A percentile compares a stretch with the other conserved stretches of the same genome.
phyloP scores from a whole-genome alignment of 2,888 invertebrate genomes.

The Sarcophaga subvicina region DNA sequence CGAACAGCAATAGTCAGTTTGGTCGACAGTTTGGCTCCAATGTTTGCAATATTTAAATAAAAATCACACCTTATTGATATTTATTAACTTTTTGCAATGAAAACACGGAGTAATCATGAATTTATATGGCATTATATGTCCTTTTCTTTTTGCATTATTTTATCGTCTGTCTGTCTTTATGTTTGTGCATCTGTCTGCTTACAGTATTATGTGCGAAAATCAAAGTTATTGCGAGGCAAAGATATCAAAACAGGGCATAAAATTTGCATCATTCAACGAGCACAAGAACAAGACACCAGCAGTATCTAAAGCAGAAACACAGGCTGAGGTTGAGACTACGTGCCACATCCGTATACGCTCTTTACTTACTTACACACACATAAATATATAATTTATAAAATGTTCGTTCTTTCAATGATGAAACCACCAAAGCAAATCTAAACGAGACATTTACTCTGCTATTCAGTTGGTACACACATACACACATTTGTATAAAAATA shows the following conservation, averaged over 20 bases:
- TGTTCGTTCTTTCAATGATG: constrained; percentile 74
- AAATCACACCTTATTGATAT: constrained; percentile 69
- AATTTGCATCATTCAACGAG: constrained; percentile 67
- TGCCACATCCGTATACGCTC: constrained; percentile 35
- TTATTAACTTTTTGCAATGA: constrained; percentile 67
- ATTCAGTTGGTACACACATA: constrained; percentile 69
- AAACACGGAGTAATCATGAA: constrained; percentile 54
- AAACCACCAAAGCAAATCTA: constrained; percentile 73
- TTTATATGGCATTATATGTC: constrained; percentile 33
- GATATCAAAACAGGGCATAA: constrained; percentile 68
- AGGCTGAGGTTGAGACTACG: constrained; percentile 23
- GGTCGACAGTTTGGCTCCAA: constrained; percentile 37
- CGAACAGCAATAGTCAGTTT: neutral
- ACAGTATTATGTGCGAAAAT: constrained; percentile 67
- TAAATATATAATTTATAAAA: constrained; percentile 68
- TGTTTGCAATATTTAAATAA: constrained; percentile 45
- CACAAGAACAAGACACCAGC: constrained; percentile 19
- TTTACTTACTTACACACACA: constrained; percentile 41
- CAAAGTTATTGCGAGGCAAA: constrained; percentile 65
- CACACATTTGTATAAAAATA: constrained; percentile 5
- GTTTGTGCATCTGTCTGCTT: constrained; percentile 16
- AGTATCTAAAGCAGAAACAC: constrained; percentile 37
- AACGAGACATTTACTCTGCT: constrained; percentile 72
- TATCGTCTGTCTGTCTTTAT: constrained; percentile 33
- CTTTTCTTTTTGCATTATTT: constrained; percentile 23